Evolutionary conservation across 2,797 vertebrate species (phyloP).

Genomic region (Helarctos malayanus): DNA sequence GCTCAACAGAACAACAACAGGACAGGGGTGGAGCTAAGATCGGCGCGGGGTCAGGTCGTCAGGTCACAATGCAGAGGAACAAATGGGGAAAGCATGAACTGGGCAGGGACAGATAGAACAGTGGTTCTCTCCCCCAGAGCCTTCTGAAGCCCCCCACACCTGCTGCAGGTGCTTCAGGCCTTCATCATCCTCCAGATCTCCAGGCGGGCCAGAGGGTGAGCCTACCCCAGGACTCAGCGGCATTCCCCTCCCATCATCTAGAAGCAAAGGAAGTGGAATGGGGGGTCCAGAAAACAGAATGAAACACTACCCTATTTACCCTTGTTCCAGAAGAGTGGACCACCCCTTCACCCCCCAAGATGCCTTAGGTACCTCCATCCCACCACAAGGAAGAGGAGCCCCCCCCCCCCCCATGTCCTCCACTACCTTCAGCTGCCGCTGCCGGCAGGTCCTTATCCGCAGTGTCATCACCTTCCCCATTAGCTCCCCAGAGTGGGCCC

Average conservation of each 20-base stretch:
- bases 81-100: neutral
- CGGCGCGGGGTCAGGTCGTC: neutral
- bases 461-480: conserved; percentile 61
- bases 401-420: neutral
- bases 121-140: neutral
- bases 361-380: neutral
- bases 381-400: neutral
- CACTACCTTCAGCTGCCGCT: conserved; percentile 71
- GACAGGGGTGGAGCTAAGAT: neutral
- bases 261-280: neutral
- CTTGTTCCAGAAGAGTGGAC: neutral
- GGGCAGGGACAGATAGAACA: neutral
- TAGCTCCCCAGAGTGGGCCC: conserved; percentile 80
- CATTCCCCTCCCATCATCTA: conserved; percentile 80
- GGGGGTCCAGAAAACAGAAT: neutral
- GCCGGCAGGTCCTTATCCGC: conserved; percentile 68
- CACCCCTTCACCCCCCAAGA: neutral
- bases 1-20: neutral
- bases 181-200: conserved; percentile 96
- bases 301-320: neutral
- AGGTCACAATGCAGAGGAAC: neutral
- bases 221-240: conserved; percentile 88
- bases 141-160: conserved; percentile 85
- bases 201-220: conserved; percentile 91
- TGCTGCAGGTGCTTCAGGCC: conserved; percentile 97